Evolutionary conservation across 2,113 vertebrate species (phyloP), one percentile per base, ranked within the genome.

Genomic region (Saccopteryx leptura): DNA sequence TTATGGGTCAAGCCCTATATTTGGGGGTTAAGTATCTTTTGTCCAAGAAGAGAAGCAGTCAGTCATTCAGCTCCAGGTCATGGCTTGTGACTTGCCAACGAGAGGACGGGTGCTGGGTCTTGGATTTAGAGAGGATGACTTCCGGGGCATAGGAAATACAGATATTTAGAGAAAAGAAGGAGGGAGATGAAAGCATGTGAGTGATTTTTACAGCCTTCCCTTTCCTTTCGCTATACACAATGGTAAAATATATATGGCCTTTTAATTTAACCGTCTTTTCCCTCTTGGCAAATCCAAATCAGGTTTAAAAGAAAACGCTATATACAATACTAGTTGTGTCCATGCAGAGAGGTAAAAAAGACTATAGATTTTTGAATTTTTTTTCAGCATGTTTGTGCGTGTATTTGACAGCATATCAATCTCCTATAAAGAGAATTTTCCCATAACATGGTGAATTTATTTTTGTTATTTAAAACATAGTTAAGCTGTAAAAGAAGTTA

Each of bases 391-490:
- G 31, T 74, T 39, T 65, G 18, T 69, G 10, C 50, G 50, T 90
- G 31, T 80, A 85, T 94, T 92, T 88, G 66, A 76, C 8, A 96
- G 23, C 87, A 50, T 87, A 28, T 39, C 21, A 81, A 86, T 78
- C 66, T 66, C 91, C 33, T 84, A 24, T 83, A 54, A 94, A 87
- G 28, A 96, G 75, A 48, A 26, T 74, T 28, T 72, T 66, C 71
- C 75, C 61, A 26, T 88, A 80, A 75, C 46, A 91, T 52, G 66
- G 26, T 71, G n/a, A 61, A 63, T 78, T 93, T 76, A 9, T 82
- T 85, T 87, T 95, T 61, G 28, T 60, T 63, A 52, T 54, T 94
- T 95, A 90, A 63, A 54, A 92, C 60, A 84, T 79, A 88, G 79
- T 88, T 58, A 75, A 69, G 19, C 10, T 78, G 19, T 92, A 87